Percentiles rank a stretch among this genome's conserved stretches.
Evolutionary conservation across 2,797 vertebrate genomes (phyloP).

Genomic region (Micromesistius poutassou): DNA sequence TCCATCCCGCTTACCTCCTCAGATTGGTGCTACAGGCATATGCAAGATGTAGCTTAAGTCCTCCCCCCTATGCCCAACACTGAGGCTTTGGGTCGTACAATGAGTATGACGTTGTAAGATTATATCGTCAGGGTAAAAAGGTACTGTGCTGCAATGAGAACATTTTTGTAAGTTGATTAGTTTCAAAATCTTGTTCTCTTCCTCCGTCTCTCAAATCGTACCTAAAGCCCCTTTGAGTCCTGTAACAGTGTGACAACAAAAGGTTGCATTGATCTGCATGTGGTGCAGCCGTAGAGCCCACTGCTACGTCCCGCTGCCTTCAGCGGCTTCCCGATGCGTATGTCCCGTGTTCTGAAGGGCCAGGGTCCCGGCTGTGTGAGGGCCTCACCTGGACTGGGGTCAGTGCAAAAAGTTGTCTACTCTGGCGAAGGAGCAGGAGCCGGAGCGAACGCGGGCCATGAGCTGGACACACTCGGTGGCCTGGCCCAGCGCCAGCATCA

Average conservation of each 20-base stretch:
- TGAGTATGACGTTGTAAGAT: neutral
- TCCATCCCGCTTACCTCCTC: neutral
- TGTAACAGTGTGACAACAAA: neutral
- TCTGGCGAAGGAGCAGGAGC: constrained; percentile 98
- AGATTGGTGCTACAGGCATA: neutral
- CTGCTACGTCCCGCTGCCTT: too few relatives aligned
- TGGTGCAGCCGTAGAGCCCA: neutral
- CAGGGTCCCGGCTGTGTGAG: neutral
- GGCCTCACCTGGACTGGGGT: constrained; percentile 70
- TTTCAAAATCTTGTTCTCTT: neutral
- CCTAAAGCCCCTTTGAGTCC: neutral
- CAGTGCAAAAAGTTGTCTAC: constrained; percentile 99
- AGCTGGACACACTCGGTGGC: constrained; percentile 96
- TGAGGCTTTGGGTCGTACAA: neutral
- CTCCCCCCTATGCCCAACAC: neutral
- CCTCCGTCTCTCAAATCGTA: neutral
- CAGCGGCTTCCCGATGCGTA: neutral
- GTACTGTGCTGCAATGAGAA: neutral
- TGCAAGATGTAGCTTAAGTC: neutral
- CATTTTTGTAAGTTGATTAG: neutral
- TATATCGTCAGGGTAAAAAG: neutral
- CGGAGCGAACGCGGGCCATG: constrained; percentile 92
- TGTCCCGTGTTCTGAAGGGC: neutral
- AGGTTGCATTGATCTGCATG: neutral
- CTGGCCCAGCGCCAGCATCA: constrained; percentile 95